Conservation (phyloP, 2,888 invertebrate species). For the Apamea epomidion region DNA sequence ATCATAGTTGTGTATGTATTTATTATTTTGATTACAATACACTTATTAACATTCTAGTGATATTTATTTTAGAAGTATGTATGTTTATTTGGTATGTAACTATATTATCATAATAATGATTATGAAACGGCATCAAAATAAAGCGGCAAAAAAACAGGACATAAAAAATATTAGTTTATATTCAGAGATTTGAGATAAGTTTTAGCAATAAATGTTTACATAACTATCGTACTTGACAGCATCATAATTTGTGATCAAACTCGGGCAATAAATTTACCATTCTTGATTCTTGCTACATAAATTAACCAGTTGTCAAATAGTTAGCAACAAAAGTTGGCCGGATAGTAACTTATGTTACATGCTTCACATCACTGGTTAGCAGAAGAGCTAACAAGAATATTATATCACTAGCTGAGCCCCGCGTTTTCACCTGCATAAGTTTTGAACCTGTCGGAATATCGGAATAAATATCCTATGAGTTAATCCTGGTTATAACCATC, state of each 20-base stretch:
- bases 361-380: not conserved
- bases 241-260: slow-evolving; percentile 33
- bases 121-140: too few relatives aligned
- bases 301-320: slow-evolving; percentile 15
- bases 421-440: too few relatives aligned
- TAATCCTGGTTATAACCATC: too few relatives aligned
- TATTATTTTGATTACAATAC: too few relatives aligned
- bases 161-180: not conserved
- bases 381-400: too few relatives aligned
- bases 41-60: too few relatives aligned
- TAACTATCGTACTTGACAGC: not conserved
- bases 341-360: not conserved
- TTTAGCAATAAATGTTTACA: slow-evolving; percentile 7
- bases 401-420: not conserved
- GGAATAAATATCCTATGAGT: too few relatives aligned
- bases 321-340: not conserved
- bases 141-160: not conserved
- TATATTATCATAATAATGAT: too few relatives aligned
- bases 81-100: too few relatives aligned
- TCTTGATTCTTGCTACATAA: not conserved
- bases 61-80: too few relatives aligned
- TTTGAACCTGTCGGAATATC: too few relatives aligned
- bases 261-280: slow-evolving; percentile 35
- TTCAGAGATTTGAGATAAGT: not conserved
- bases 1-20: too few relatives aligned